A percentile compares a stretch with the other conserved stretches of the same genome.
Conservation (phyloP, 2,888 invertebrate species). For the Apotomis betuletana region DNA sequence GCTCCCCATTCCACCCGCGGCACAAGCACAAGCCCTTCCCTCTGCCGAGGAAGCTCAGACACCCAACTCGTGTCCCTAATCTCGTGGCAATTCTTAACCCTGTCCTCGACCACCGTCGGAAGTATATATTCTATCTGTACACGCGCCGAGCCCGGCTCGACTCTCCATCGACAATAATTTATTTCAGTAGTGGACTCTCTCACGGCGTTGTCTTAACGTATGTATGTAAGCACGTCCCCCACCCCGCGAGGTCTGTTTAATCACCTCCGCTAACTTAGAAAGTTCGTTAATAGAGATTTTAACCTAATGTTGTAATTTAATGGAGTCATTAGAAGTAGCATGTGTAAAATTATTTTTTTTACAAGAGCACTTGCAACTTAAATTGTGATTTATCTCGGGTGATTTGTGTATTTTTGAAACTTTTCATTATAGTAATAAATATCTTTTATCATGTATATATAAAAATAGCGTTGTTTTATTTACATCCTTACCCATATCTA, state of each 20-base stretch:
- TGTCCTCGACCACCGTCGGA: slow-evolving; percentile 25
- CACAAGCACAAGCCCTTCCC: slow-evolving; percentile 21
- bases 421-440: slow-evolving; percentile 62
- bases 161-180: slow-evolving; percentile 71
- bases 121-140: slow-evolving; percentile 11
- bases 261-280: slow-evolving; percentile 44
- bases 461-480: background rate
- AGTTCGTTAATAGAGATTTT: slow-evolving; percentile 50
- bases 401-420: slow-evolving; percentile 68
- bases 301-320: slow-evolving; percentile 52
- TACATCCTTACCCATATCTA: background rate
- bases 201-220: slow-evolving; percentile 42
- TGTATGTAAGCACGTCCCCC: slow-evolving; percentile 40
- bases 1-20: slow-evolving; percentile 39
- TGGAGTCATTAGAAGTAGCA: slow-evolving; percentile 49
- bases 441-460: slow-evolving; percentile 51
- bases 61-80: slow-evolving; percentile 26
- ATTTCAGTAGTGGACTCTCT: slow-evolving; percentile 63
- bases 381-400: slow-evolving; percentile 61
- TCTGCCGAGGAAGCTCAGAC: slow-evolving; percentile 19
- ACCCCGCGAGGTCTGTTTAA: slow-evolving; percentile 34
- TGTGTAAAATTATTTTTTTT: slow-evolving; percentile 56
- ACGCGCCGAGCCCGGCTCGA: slow-evolving; percentile 30
- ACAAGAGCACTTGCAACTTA: slow-evolving; percentile 57
- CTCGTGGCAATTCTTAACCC: slow-evolving; percentile 7